Evolutionary conservation across 2,113 vertebrate genomes (phyloP), one percentile per base, ranked within the genome.

Genomic region (Forbesichthys agassizii): DNA sequence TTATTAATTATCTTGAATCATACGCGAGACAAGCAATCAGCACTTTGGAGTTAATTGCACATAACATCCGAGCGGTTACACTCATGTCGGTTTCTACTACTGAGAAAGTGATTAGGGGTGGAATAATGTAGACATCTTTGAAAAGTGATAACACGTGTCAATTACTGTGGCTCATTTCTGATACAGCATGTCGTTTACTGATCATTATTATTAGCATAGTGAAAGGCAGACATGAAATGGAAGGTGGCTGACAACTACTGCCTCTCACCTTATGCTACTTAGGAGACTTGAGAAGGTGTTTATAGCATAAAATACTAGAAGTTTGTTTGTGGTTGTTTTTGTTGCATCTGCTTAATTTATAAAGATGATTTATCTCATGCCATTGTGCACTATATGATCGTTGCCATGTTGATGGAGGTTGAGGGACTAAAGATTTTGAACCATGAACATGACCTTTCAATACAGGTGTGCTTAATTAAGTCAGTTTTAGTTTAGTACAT

Each of bases 1-100:
- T 68, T 66, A 63, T 63, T 78, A 75, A 78, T 74, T 68, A 48
- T 65, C 20, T 57, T 1, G 0, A 48, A 72, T 60, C 61, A 78
- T 78, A 63, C 78, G 68, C 65, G 55, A 65, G 65, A 53, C 11
- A 14, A 59, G 48, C 47, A 63, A 10, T 65, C 4, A 58, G 60
- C 64, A 14, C 64, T 53, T 49, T 53, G 36, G 14, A 66, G 51
- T 62, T 78, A 66, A 74, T 74, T 75, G 68, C 61, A 61, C 66
- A 61, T 51, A 81, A 60, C 59, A 55, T 77, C 68, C 51, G 6
- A 20, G 61, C n/a, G 11, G 27, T 54, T 13, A 49, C 61, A 64
- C 59, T 59, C 33, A 33, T 33, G n/a, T 12, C n/a, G 11, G 18
- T 61, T 55, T 3, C 60, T 46, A 64, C 42, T 53, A 61, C 33